phyloP scores from a whole-genome alignment of 2,797 vertebrate genomes.

The Hemitrygon akajei region DNA sequence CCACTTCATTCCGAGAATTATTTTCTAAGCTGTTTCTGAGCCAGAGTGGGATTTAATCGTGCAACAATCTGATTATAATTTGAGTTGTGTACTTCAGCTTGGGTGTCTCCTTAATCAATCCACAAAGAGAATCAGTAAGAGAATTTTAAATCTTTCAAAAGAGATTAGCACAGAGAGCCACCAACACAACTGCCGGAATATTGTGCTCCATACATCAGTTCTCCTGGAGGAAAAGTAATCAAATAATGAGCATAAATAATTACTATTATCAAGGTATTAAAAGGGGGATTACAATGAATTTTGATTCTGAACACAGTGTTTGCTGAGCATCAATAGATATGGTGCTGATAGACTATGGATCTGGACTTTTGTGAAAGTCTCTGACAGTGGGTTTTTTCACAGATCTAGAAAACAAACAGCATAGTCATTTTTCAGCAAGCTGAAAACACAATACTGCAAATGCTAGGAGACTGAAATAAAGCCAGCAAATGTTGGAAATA shows the following conservation, averaged over 20 bases:
- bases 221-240: neutral
- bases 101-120: neutral
- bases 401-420: neutral
- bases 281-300: neutral
- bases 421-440: too few relatives aligned
- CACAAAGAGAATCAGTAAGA: neutral
- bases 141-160: neutral
- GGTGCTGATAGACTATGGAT: neutral
- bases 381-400: neutral
- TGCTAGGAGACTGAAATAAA: too few relatives aligned
- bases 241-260: neutral
- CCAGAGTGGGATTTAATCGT: neutral
- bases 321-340: neutral
- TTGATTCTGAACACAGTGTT: neutral
- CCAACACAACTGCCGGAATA: neutral
- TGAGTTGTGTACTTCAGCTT: conserved; percentile 10
- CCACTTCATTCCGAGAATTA: neutral
- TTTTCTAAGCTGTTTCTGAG: conserved; percentile 17
- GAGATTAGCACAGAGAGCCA: neutral
- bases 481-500: too few relatives aligned
- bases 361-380: neutral
- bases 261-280: neutral
- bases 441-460: too few relatives aligned
- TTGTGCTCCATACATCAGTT: neutral
- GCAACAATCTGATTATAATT: conserved; percentile 24